Conservation (phyloP, 2,113 vertebrate species). For the Neolamprologus caudopunctatus region DNA sequence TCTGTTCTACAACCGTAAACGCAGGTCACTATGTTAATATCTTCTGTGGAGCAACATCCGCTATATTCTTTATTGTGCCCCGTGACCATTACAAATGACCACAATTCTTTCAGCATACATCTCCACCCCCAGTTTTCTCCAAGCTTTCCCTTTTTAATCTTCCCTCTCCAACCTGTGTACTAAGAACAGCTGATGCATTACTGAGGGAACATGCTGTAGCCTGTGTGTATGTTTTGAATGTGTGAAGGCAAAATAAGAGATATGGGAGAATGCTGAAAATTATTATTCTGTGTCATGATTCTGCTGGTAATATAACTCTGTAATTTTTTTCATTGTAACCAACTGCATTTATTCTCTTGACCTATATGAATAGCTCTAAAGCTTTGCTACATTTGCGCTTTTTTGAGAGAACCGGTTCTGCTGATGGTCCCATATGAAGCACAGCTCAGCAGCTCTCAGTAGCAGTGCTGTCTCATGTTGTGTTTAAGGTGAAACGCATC, state of each 20-base stretch:
- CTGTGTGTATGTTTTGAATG: neutral
- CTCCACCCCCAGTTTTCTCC: neutral
- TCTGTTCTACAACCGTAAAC: neutral
- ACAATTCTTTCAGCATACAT: neutral
- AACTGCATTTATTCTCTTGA: constrained; percentile 43
- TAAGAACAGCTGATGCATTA: constrained; percentile 23
- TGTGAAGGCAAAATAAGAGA: neutral
- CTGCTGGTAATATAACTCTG: constrained; percentile 12
- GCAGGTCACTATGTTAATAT: neutral
- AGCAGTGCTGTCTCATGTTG: neutral
- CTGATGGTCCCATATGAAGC: constrained; percentile 7
- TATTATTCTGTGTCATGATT: constrained; percentile 19
- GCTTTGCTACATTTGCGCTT: constrained; percentile 36
- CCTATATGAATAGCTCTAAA: constrained; percentile 43
- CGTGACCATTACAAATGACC: neutral
- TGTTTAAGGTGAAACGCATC: neutral
- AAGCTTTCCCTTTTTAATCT: constrained; percentile 1
- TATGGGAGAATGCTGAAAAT: neutral
- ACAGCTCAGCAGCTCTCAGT: neutral
- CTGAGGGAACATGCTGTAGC: neutral
- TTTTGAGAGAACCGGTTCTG: constrained; percentile 15
- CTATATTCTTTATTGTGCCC: neutral
- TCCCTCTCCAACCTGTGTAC: neutral
- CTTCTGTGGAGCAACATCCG: neutral
- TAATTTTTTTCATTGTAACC: constrained; percentile 31